Conservation (phyloP, 2,888 invertebrate genomes). For the Lymantria dispar region DNA sequence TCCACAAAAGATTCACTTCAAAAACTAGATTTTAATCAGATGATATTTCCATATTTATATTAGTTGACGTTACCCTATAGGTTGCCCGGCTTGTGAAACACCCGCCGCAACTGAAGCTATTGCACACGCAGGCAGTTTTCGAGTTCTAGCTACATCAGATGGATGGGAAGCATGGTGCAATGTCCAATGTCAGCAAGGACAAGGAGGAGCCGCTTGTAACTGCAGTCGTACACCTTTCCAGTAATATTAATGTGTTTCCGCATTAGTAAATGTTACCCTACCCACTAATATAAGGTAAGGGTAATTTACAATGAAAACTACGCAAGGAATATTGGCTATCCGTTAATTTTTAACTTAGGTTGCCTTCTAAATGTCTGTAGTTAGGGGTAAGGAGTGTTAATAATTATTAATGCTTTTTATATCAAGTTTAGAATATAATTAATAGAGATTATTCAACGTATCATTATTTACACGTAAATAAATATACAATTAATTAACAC, state of each 20-base stretch:
- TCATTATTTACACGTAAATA: not conserved
- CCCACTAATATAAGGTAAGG: not conserved
- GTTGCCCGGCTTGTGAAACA: slow-evolving; percentile 66
- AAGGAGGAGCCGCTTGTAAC: slow-evolving; percentile 89
- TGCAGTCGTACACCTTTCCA: slow-evolving; percentile 86
- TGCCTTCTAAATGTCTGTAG: not conserved
- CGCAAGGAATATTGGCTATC: not conserved
- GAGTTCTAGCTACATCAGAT: slow-evolving; percentile 50
- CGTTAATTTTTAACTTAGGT: not conserved
- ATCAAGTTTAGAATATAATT: not conserved
- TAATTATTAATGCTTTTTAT: not conserved
- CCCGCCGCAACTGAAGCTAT: slow-evolving; percentile 14
- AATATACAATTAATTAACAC: not conserved
- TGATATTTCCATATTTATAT: no score
- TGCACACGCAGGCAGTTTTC: slow-evolving; percentile 7
- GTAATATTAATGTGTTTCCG: slow-evolving; percentile 22
- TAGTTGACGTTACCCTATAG: slow-evolving; percentile 22
- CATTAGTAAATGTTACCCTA: slow-evolving; percentile 8
- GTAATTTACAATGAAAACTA: not conserved
- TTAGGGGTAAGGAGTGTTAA: not conserved
- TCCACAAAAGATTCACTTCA: no score
- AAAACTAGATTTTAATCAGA: no score
- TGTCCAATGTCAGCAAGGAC: slow-evolving; percentile 84
- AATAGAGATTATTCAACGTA: not conserved
- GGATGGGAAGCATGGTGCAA: slow-evolving; percentile 87